Base-by-base conservation (phyloP, 2,888 invertebrate genomes). In the Nomada flava region DNA sequence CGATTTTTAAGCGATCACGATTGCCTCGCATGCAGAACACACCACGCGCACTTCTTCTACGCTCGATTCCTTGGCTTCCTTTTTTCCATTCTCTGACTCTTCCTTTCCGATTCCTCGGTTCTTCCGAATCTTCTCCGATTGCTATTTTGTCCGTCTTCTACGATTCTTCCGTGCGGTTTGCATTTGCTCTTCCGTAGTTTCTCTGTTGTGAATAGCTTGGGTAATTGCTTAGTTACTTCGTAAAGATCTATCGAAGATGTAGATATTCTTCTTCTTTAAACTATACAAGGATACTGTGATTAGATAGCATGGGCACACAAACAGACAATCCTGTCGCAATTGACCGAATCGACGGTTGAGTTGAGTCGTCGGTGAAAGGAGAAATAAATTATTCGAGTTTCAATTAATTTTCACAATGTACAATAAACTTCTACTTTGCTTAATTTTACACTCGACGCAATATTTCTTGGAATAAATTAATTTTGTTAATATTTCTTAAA, bases 1-100 rank as follows among this genome's bases (percentile, higher is more conserved):
- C 52, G 23, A 71, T 50, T 63, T 23, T 59, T 53, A 4, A 75
- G 70, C 63, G 55, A 79, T 79, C 70, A 82, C 74, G 65, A 67
- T 53, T 67, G 63, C 67, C 80, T 82, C 64, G 82, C 82, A 82
- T 82, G 82, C 75, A 44, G 42, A 75, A 80, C 74, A 75, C 73
- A 0, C 29, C 29, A 59, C 60, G 20, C 55, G 59, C 70, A 80
- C 68, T 68, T 52, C 59, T 70, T 18, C 57, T 42, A 44, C 52
- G 52, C 70, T 82, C 50, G 59, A 44, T 23, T 29, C 52, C 52
- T 18, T 53, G 26, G 5, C 9, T 1, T 64, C 55, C 29, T 2
- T 18, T 36, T 29, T 20, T 13, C 36, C 36, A 7, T 15, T 9
- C 10, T 26, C 26, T 26, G 26, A 23, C 52, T 50, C 36, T 36